phyloP scores from a whole-genome alignment of 2,113 vertebrate genomes.

The Chelonoidis abingdonii region DNA sequence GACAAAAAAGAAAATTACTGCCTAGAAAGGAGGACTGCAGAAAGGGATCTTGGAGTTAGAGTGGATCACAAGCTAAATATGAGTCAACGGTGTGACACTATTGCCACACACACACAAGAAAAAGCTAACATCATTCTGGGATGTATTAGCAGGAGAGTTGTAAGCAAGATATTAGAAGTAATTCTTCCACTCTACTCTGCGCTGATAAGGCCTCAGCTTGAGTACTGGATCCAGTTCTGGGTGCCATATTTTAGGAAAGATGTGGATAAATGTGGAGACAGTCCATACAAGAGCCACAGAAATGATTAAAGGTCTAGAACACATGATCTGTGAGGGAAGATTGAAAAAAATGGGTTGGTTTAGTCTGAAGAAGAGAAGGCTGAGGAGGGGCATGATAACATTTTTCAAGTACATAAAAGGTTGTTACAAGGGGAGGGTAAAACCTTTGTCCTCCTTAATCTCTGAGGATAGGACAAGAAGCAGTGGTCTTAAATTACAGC shows the following conservation, averaged over 20 bases:
- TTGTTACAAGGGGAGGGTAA: not conserved
- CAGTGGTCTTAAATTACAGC: not conserved
- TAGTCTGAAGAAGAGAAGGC: not conserved
- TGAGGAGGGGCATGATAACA: not conserved
- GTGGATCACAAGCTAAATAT: no score
- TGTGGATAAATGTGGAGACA: not conserved
- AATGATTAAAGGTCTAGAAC: not conserved
- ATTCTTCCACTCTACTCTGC: not conserved
- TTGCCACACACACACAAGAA: no score
- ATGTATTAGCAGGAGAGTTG: not conserved
- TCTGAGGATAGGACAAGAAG: not conserved
- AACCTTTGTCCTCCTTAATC: not conserved
- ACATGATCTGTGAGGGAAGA: not conserved
- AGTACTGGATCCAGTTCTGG: not conserved
- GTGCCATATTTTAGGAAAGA: not conserved
- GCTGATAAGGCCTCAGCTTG: not conserved
- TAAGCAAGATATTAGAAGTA: not conserved
- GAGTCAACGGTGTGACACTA: no score
- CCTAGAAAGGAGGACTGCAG: no score
- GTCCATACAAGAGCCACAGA: not conserved
- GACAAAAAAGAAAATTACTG: no score
- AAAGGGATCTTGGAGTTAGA: no score
- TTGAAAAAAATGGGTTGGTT: not conserved
- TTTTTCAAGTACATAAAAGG: not conserved
- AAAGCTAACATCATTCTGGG: not conserved